Percentiles rank a stretch among this genome's conserved stretches.
Evolutionary conservation across 1,140 invertebrate genomes (phyloP).

Genomic region (Trachymyrmex cornetzi): DNA sequence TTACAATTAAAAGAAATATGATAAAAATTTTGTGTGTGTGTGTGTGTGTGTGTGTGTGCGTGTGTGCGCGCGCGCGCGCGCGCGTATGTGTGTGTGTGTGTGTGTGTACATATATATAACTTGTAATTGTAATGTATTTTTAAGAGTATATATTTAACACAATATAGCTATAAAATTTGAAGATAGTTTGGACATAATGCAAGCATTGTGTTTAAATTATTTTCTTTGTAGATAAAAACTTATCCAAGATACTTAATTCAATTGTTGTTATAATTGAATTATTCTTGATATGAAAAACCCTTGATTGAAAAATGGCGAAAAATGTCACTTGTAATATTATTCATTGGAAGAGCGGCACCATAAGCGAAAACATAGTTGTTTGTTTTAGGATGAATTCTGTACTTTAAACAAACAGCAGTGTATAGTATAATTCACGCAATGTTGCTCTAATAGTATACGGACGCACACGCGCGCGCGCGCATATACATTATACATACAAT

Average conservation of each 20-base stretch:
- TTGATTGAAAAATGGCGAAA: too few species aligned
- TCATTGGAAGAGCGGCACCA: not conserved
- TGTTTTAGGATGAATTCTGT: constrained; percentile 30
- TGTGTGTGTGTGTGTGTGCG: too few species aligned
- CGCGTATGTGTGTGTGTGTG: too few species aligned
- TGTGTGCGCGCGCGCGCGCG: too few species aligned
- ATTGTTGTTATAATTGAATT: not conserved
- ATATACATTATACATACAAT: not conserved
- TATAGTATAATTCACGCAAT: not conserved
- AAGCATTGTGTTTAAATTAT: not conserved
- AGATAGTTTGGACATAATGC: not conserved
- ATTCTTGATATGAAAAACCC: not conserved
- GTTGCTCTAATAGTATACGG: not conserved
- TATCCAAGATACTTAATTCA: not conserved
- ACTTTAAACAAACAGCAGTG: not conserved
- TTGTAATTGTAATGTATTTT: constrained; percentile 20
- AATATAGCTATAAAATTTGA: not conserved
- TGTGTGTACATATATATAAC: not conserved
- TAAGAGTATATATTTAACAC: constrained; percentile 7
- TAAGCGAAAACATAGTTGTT: not conserved
- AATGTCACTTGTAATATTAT: too few species aligned
- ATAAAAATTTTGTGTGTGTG: not conserved
- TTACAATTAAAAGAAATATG: not conserved
- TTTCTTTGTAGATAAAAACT: not conserved
- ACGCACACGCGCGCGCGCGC: not conserved